These are phyloP conservation scores for Cryptus viduatorius DNA, from an alignment of 2,888 invertebrate genomes.

Conservation along the genomic window DNA sequence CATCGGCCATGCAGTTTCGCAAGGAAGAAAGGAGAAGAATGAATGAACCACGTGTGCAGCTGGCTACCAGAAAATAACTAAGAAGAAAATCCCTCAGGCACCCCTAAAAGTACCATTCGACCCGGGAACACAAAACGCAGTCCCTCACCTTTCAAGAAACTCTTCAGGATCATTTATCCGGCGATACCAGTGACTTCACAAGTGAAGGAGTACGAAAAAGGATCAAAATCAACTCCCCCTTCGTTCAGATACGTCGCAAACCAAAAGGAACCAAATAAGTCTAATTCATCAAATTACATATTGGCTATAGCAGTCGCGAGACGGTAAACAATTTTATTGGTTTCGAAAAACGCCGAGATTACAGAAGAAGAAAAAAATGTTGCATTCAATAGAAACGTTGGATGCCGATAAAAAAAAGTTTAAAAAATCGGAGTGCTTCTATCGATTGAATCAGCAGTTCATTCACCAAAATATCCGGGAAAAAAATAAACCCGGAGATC, in stretches of 20 bases:
- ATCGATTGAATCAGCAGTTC: slow-evolving; percentile 43
- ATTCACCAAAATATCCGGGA: slow-evolving; percentile 24
- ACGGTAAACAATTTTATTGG: slow-evolving; percentile 9
- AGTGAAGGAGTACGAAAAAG: slow-evolving; percentile 5
- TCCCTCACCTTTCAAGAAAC: slow-evolving; percentile 36
- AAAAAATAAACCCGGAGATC: not conserved
- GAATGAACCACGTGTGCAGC: slow-evolving; percentile 55
- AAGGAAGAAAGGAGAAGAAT: slow-evolving; percentile 41
- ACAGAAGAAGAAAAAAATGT: not conserved
- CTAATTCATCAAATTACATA: slow-evolving; percentile 17
- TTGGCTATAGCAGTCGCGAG: not conserved
- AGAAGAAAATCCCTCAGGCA: slow-evolving; percentile 48
- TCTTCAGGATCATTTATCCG: slow-evolving; percentile 39
- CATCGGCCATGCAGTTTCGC: slow-evolving; percentile 18
- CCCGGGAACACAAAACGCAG: slow-evolving; percentile 24
- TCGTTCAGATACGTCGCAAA: slow-evolving; percentile 21
- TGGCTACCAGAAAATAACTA: slow-evolving; percentile 47
- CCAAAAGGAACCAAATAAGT: slow-evolving; percentile 3
- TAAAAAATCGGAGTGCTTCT: slow-evolving; percentile 21
- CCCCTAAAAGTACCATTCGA: slow-evolving; percentile 45
- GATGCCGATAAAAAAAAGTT: not conserved
- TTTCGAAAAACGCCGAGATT: slow-evolving; percentile 24
- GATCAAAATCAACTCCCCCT: slow-evolving; percentile 35
- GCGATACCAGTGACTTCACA: slow-evolving; percentile 25
- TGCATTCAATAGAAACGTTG: slow-evolving; percentile 3